Evolutionary conservation across 2,113 vertebrate genomes (phyloP), one percentile per base, ranked within the genome.

Genomic region (Apaloderma vittatum): DNA sequence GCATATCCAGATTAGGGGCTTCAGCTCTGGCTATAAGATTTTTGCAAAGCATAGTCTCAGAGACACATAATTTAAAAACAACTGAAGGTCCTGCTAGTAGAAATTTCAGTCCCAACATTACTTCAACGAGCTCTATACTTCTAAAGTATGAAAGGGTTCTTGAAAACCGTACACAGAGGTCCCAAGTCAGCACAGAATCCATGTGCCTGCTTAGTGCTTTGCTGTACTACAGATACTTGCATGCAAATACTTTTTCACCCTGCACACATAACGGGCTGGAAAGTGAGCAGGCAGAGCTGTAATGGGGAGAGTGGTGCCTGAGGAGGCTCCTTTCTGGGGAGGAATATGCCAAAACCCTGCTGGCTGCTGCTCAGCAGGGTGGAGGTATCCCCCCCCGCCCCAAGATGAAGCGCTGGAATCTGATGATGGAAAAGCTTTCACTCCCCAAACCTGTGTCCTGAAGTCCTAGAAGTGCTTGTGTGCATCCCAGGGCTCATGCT

Each of bases 211-310:
- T 52, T 58, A 51, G 19, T 2, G 6, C 37, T 89, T 52, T 86
- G 32, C 75, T 1, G 4, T 62, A 24, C 36, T 82, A 26, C 15
- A 26, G 23, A 15, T 58, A 34, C 11, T 32, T 48, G 40, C n/a
- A 59, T 52, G 37, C 18, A 65, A 80, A 52, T 30, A 40, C 30
- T 21, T 61, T 79, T 68, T 75, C 27, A 79, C 20, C 32, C 12
- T 2, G 1, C 13, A 26, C 24, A 12, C 1, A 0, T 17, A 7
- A 7, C 0, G 2, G 30, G 37, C 54, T 88, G 34, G 43, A 13
- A 73, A 54, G 22, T 5, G n/a, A 57, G 55, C 27, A 9, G 45
- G 62, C 58, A 86, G 67, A 79, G 40, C 83, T 58, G 27, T 48
- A 45, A 36, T 0, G 0, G 51, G 19, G 23, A 75, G 29, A 68